Evolutionary conservation across 2,113 vertebrate species (phyloP), one percentile per base, ranked within the genome.

Genomic region (Cacatua alba): DNA sequence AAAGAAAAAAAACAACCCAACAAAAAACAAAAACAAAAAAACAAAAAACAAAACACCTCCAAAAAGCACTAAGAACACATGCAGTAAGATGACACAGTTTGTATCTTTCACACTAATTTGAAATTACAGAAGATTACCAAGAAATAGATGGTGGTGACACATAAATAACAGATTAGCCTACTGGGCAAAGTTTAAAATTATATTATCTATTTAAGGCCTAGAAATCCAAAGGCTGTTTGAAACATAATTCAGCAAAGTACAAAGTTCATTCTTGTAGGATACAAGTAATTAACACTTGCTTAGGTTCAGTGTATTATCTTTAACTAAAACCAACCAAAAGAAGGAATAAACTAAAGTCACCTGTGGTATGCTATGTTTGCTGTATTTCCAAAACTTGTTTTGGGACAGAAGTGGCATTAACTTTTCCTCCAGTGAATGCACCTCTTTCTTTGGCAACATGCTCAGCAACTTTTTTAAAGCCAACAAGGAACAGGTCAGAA

Each of bases 381-480:
- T 97, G 33, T 99, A 99, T 89, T 99, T 99, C 99, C 99, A 99
- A 97, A 99, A 99, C 90, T 99, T 99, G 46, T 94, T 98, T 89
- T 99, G 98, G 35, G 98, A 98, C 26, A 99, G 92, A 48, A 99
- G 98, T 31, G 97, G 95, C 71, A 93, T 93, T 26, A 99, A 97
- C 87, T 98, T 98, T 75, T 98, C 98, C 67, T 98, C 98, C 89
- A 99, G 35, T 29, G 97, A 97, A 14, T 83, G 91, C 35, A 97
- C 95, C 79, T 99, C 99, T 72, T 87, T 97, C 59, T 97, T 95
- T 60, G 98, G 98, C 85, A 99, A 97, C 82, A 98, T 94, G 70
- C 97, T 98, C 77, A 99, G 97, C 75, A 99, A 96, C 92, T 98
- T 99, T 95, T 99, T 99, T 82, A 99, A 98, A 37, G 99, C 99